phyloP scores from a whole-genome alignment of 2,888 invertebrate genomes.

The Caradrina clavipalpis region DNA sequence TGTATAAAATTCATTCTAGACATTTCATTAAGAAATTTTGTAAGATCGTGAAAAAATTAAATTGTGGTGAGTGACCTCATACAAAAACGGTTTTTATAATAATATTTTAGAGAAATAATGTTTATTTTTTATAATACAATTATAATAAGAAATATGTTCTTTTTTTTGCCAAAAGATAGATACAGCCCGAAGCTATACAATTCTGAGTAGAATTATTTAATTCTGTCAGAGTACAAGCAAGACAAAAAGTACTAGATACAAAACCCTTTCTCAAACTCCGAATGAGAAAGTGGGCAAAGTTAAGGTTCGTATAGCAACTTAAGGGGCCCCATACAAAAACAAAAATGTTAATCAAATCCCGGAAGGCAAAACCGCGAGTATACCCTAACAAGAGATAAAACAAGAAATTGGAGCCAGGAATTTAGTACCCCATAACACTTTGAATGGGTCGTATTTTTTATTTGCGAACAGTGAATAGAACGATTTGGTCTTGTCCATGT shows the following conservation, averaged over 20 bases:
- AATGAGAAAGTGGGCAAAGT: neutral
- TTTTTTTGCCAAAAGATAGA: too few relatives aligned
- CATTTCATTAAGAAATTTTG: slow-evolving; percentile 58
- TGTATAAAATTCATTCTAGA: slow-evolving; percentile 56
- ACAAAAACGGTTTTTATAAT: too few relatives aligned
- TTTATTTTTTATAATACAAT: too few relatives aligned
- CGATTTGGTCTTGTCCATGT: slow-evolving; percentile 66
- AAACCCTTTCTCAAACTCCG: neutral
- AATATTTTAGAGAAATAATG: too few relatives aligned
- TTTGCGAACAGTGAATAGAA: slow-evolving; percentile 70
- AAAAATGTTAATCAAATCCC: slow-evolving; percentile 41
- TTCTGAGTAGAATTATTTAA: too few relatives aligned
- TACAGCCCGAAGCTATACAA: too few relatives aligned
- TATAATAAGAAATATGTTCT: too few relatives aligned
- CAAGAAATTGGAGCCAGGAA: slow-evolving; percentile 67
- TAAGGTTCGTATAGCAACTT: neutral
- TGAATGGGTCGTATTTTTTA: slow-evolving; percentile 71
- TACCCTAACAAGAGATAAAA: slow-evolving; percentile 63
- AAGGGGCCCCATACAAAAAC: neutral
- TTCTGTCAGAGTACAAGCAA: too few relatives aligned
- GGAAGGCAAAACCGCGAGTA: slow-evolving; percentile 17
- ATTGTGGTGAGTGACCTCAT: slow-evolving; percentile 8
- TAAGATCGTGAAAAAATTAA: slow-evolving; percentile 54
- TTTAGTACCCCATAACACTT: slow-evolving; percentile 73
- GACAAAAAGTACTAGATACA: too few relatives aligned